Conservation (phyloP, 2,113 vertebrate genomes). For the Ellobius talpinus region DNA sequence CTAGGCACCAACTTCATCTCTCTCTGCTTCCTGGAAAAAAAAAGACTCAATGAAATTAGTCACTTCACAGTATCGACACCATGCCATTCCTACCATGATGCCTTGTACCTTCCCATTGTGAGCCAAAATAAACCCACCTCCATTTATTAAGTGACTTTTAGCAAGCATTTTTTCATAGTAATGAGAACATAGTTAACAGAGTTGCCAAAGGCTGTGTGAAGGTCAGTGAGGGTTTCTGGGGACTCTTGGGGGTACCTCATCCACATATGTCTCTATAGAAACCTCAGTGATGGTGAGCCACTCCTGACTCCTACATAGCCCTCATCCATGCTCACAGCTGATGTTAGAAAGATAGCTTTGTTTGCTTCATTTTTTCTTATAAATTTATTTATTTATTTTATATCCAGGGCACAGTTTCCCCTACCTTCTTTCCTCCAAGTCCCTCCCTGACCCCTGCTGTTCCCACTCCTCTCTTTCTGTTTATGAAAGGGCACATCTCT, state of each 20-base stretch:
- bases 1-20: background rate
- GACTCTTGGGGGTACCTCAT: background rate
- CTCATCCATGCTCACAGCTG: background rate
- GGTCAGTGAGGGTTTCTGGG: background rate
- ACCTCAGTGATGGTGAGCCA: background rate
- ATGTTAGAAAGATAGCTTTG: background rate
- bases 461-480: background rate
- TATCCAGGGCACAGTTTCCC: background rate
- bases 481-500: background rate
- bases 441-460: background rate
- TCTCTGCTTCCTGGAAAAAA: background rate
- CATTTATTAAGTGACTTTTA: background rate
- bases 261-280: fast-evolving
- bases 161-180: background rate
- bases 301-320: fast-evolving
- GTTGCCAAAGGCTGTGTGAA: background rate
- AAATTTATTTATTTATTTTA: background rate
- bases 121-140: background rate
- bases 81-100: background rate
- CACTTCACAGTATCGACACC: background rate
- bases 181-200: background rate
- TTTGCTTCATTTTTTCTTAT: background rate
- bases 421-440: background rate
- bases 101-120: background rate
- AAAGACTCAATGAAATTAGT: background rate